Evolutionary conservation across 2,888 invertebrate genomes (phyloP), one percentile per base, ranked within the genome.

Genomic region (Carabus problematicus): DNA sequence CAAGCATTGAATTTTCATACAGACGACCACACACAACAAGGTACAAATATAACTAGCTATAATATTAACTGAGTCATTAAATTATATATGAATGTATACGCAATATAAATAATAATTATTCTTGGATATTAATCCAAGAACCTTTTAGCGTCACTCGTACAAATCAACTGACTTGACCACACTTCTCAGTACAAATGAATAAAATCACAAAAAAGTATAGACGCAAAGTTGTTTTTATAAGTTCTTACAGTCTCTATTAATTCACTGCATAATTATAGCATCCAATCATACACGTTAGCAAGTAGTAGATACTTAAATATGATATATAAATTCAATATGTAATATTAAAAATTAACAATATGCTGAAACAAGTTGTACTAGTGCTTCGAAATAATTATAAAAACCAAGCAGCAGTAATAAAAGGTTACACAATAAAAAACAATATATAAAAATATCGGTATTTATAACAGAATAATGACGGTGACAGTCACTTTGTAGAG

Each of bases 21-120:
- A 69, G 69, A 69, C 69, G 69, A 69, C 42, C 69, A 69, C 69
- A 69, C 69, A 29, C 55, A 69, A 69, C 69, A 69, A 45, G 62
- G 69, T 69, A 69, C 69, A 61, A 69, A 61, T 42, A 45, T 45
- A 14, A 11, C 18, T 14, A 56, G 12, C 56, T n/a, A 3, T 14
- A 14, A 11, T 18, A n/a, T n/a, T n/a, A n/a, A n/a, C n/a, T n/a
- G n/a, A n/a, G 54, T 16, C 56, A 39, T 39, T 19, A 39, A 1
- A 39, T n/a, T n/a, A n/a, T n/a, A n/a, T n/a, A n/a, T n/a, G n/a
- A n/a, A n/a, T n/a, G n/a, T n/a, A n/a, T n/a, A n/a, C n/a, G n/a
- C n/a, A n/a, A n/a, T n/a, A n/a, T n/a, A 56, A 39, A 29, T 56
- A 56, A 56, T 12, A 18, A 29, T 3, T 14, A 14, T 7, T n/a